phyloP scores from a whole-genome alignment of 2,797 vertebrate genomes.

The Sarcophilus harrisii region DNA sequence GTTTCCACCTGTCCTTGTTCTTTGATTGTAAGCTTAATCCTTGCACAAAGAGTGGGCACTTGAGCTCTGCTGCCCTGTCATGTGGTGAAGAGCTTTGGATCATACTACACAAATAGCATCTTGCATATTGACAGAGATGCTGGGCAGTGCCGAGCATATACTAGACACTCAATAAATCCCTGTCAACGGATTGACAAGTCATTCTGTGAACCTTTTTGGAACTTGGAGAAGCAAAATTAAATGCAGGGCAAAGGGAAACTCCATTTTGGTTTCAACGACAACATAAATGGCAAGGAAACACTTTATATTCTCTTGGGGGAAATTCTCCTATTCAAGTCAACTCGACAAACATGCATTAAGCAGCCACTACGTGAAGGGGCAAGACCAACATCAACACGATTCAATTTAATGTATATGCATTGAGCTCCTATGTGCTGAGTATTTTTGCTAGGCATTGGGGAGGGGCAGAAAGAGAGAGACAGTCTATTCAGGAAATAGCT shows the following conservation, averaged over 20 bases:
- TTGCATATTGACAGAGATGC: slow-evolving; percentile 32
- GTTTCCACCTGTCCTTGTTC: slow-evolving; percentile 73
- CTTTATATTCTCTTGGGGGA: not conserved
- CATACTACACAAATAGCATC: slow-evolving; percentile 42
- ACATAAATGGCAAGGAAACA: not conserved
- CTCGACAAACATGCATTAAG: not conserved
- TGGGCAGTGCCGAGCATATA: not conserved
- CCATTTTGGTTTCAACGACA: not conserved
- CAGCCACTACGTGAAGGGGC: not conserved
- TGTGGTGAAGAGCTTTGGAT: slow-evolving; percentile 63
- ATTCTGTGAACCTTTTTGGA: not conserved
- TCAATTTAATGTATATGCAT: not conserved
- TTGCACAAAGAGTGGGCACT: slow-evolving; percentile 66
- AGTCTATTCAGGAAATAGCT: not conserved
- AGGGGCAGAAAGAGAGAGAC: not conserved
- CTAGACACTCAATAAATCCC: not conserved
- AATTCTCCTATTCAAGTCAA: not conserved
- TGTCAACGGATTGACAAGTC: slow-evolving; percentile 17
- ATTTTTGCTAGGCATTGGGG: not conserved
- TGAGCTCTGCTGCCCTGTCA: not conserved
- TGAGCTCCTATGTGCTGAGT: not conserved
- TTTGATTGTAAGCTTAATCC: slow-evolving; percentile 75
- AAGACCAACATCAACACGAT: not conserved
- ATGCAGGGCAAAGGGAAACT: not conserved
- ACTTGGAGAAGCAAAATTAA: not conserved